phyloP scores from a whole-genome alignment of 2,113 vertebrate species.

The Peromyscus polionotus region DNA sequence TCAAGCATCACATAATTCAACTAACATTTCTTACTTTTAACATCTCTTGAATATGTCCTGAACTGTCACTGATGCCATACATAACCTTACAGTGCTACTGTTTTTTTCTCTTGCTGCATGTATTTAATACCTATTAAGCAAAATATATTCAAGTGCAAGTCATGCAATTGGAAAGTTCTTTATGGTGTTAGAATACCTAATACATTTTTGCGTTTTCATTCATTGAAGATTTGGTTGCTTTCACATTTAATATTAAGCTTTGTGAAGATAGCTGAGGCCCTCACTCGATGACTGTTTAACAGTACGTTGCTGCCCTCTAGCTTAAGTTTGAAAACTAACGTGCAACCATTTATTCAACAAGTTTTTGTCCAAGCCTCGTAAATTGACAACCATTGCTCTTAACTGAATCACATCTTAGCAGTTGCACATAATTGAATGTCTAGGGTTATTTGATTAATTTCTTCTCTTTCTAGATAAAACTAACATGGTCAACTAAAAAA shows the following conservation, averaged over 20 bases:
- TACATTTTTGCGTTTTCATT: conserved; percentile 58
- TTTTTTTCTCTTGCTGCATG: neutral
- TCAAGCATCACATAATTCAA: conserved; percentile 7
- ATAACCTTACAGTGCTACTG: neutral
- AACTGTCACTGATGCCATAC: neutral
- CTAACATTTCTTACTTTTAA: conserved; percentile 63
- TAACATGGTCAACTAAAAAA: neutral
- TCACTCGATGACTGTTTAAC: neutral
- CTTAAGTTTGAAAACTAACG: conserved; percentile 39
- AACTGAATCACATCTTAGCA: neutral
- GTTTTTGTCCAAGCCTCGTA: neutral
- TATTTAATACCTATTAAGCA: conserved; percentile 61
- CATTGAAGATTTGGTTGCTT: conserved; percentile 53
- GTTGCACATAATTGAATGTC: neutral
- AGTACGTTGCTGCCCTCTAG: conserved; percentile 87
- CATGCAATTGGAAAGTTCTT: conserved; percentile 23
- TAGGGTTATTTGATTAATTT: neutral
- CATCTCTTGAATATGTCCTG: neutral
- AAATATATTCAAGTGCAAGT: conserved; percentile 58
- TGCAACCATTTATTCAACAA: neutral
- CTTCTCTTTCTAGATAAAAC: conserved; percentile 7
- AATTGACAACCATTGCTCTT: neutral
- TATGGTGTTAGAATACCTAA: conserved; percentile 50
- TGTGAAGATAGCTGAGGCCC: neutral
- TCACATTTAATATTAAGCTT: neutral